phyloP scores from a whole-genome alignment of 2,797 vertebrate species.

The Pantherophis vulpinus region DNA sequence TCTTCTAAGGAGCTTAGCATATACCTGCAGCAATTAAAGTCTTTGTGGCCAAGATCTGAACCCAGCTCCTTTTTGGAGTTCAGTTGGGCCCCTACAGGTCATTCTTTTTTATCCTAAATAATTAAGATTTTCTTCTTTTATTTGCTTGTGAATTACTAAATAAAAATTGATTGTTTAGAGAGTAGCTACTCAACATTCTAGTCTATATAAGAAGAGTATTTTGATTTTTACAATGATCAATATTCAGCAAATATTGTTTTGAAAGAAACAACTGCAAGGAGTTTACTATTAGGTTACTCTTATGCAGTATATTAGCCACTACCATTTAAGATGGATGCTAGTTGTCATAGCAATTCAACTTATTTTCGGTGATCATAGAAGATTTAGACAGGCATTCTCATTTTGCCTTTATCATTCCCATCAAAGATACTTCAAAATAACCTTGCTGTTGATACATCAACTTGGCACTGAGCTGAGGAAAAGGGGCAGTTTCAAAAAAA shows the following conservation, averaged over 20 bases:
- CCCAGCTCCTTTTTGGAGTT: background rate
- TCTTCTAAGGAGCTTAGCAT: background rate
- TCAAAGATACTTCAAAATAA: background rate
- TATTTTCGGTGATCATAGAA: background rate
- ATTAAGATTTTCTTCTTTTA: background rate
- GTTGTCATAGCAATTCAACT: background rate
- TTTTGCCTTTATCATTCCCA: background rate
- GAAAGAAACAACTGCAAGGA: background rate
- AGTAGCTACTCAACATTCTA: background rate
- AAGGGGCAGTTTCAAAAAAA: background rate
- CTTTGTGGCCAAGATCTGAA: background rate
- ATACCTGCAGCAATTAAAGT: background rate
- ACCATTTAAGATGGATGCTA: background rate
- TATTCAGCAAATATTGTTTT: background rate
- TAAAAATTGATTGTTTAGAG: background rate
- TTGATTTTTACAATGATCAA: background rate
- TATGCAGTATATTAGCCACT: background rate
- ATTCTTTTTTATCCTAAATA: background rate
- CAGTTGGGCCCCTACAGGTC: background rate
- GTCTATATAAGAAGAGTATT: background rate
- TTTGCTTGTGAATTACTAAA: background rate
- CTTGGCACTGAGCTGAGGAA: background rate
- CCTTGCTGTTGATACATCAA: background rate
- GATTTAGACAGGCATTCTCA: background rate
- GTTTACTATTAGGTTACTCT: background rate